Evolutionary conservation across 2,888 invertebrate genomes (phyloP).

Genomic region (Gandaritis pyraliata): DNA sequence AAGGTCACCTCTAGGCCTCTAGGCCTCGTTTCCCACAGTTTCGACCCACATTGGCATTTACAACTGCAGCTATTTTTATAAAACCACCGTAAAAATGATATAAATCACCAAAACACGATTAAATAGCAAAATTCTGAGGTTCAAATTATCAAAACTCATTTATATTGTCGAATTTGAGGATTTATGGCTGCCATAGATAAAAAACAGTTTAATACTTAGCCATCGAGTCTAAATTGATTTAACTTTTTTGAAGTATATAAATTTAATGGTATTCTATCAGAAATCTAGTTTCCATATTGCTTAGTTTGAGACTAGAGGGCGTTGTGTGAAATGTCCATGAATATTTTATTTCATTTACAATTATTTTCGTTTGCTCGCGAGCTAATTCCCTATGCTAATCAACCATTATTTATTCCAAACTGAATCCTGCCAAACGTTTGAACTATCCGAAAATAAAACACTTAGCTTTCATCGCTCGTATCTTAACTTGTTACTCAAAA

Average conservation of each 20-base stretch:
- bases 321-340: too few species aligned
- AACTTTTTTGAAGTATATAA: too few species aligned
- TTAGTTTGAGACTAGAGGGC: too few species aligned
- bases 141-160: slow-evolving; percentile 62
- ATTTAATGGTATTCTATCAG: too few species aligned
- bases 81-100: slow-evolving; percentile 47
- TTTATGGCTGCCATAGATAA: slow-evolving; percentile 32
- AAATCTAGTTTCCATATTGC: too few species aligned
- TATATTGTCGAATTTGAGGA: slow-evolving; percentile 47
- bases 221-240: slow-evolving; percentile 63
- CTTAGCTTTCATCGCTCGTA: slow-evolving; percentile 39
- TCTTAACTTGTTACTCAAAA: neutral
- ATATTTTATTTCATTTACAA: too few species aligned
- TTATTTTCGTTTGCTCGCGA: too few species aligned
- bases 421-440: slow-evolving; percentile 48
- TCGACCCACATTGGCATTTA: slow-evolving; percentile 19
- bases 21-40: slow-evolving; percentile 22
- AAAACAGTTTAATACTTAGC: slow-evolving; percentile 54
- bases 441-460: slow-evolving; percentile 66
- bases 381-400: too few species aligned
- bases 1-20: neutral
- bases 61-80: slow-evolving; percentile 48
- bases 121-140: slow-evolving; percentile 53
- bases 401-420: slow-evolving; percentile 47
- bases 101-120: slow-evolving; percentile 39